Conservation (phyloP, 2,888 invertebrate species). For the Synergus gifuensis region DNA sequence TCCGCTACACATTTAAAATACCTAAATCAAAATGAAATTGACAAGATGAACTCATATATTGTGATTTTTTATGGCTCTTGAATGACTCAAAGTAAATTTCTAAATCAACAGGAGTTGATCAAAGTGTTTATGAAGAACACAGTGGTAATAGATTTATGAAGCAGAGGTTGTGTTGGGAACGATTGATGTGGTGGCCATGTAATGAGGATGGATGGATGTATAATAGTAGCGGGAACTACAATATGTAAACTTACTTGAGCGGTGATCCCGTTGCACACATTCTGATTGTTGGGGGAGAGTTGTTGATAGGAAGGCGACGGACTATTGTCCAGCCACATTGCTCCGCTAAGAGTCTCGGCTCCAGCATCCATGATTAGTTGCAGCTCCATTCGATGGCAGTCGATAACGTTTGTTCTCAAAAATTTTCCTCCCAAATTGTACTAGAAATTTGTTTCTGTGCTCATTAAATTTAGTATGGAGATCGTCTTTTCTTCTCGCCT, state of each 20-base stretch:
- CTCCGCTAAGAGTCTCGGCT: slow-evolving; percentile 68
- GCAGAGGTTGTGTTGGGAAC: background rate
- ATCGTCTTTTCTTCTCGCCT: background rate
- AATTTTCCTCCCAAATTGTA: background rate
- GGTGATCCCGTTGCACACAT: slow-evolving; percentile 66
- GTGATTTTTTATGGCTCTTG: background rate
- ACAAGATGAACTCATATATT: background rate
- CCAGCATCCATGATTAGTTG: slow-evolving; percentile 73
- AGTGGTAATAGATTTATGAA: background rate
- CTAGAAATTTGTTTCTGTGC: slow-evolving; percentile 6
- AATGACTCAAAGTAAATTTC: background rate
- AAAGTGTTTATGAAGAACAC: slow-evolving; percentile 5
- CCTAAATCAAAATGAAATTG: background rate
- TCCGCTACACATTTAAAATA: background rate
- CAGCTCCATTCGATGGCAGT: slow-evolving; percentile 47
- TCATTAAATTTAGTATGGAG: background rate
- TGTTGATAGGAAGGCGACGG: slow-evolving; percentile 72
- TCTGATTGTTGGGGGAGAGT: slow-evolving; percentile 68
- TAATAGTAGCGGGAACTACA: slow-evolving; percentile 6
- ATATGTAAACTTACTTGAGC: slow-evolving; percentile 67
- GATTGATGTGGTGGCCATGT: background rate
- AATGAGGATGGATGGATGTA: slow-evolving; percentile 9
- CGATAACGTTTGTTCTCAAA: background rate
- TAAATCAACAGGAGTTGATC: slow-evolving; percentile 6
- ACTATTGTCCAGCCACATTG: slow-evolving; percentile 71